Evolutionary conservation across 2,888 invertebrate species (phyloP), one percentile per base, ranked within the genome.

Genomic region (Tupiocoris notatus): DNA sequence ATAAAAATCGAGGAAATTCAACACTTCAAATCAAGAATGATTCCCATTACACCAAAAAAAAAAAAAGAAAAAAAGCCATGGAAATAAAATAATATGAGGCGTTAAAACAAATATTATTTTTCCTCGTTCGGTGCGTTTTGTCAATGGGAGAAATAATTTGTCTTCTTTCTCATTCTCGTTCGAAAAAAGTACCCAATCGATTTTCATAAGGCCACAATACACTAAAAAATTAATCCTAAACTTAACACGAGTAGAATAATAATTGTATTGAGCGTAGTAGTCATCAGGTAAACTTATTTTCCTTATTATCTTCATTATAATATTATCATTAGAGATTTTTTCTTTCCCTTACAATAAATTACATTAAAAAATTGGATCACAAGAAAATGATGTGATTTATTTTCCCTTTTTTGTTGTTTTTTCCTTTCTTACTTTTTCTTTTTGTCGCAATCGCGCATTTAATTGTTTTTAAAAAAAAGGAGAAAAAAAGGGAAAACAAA

Each of bases 181-280:
- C 39, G 39, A 39, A 39, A 62, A 73, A 73, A 61, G 23, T 62
- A 61, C 73, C 73, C 62, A 54, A 62, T 63, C 56, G 73, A 73
- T 73, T 73, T 73, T 25, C 58, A 17, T 73, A 73, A 73, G 73
- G 73, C 73, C 73, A 73, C 73, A 62, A 73, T 73, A 73, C 63
- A 73, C 39, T 73, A 62, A 73, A 59, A 70, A 73, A 61, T 73
- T 73, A 73, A 73, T 54, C 39, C 73, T 73, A 62, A 73, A 73
- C 73, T 62, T 73, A 73, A 73, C 59, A 20, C 63, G 73, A 73
- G 63, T 71, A 73, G 39, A 54, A 70, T 70, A 61, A 73, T 73
- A 61, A 73, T 73, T 73, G 73, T 73, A 73, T 73, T 73, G 73
- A 73, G 73, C 73, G 73, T 73, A 73, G 73, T 73, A 73, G 63